A percentile compares a stretch with the other conserved stretches of the same genome.
Conservation (phyloP, 1,140 invertebrate species). For the Lucilia cuprina region DNA sequence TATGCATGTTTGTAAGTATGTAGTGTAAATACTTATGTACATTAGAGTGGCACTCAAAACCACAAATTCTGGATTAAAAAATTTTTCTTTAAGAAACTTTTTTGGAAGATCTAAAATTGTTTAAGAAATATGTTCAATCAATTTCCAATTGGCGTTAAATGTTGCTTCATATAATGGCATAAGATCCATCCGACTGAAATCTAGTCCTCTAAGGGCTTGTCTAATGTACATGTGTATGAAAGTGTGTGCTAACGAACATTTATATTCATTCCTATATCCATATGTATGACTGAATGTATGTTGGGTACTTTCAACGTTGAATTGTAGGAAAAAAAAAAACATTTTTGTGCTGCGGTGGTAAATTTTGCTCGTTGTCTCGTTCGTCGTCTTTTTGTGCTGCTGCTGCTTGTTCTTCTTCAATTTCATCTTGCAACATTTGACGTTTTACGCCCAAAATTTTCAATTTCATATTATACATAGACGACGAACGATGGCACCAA, state of each 20-base stretch:
- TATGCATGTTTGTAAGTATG: not conserved
- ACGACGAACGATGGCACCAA: slow-evolving; percentile 8
- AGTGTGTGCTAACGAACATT: no score
- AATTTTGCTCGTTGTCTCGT: slow-evolving; percentile 22
- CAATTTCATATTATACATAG: slow-evolving; percentile 9
- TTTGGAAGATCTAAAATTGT: no score
- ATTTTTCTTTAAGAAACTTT: no score
- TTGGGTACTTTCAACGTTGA: not conserved
- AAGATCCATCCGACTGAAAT: no score
- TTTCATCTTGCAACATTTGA: slow-evolving; percentile 12
- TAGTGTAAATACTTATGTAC: not conserved
- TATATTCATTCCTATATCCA: not conserved
- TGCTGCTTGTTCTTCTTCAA: not conserved
- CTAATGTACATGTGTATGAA: no score
- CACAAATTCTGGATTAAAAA: no score
- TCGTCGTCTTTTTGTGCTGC: slow-evolving; percentile 18
- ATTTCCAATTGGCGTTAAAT: no score
- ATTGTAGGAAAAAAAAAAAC: not conserved
- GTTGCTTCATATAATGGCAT: no score
- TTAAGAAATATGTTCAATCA: no score
- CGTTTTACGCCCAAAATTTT: slow-evolving; percentile 30
- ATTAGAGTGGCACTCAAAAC: no score
- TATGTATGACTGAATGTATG: not conserved
- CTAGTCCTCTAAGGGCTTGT: no score
- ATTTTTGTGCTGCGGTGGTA: not conserved